Percentiles rank a stretch among this genome's conserved stretches.
phyloP scores from a whole-genome alignment of 2,888 invertebrate species.

The Amiota communis region DNA sequence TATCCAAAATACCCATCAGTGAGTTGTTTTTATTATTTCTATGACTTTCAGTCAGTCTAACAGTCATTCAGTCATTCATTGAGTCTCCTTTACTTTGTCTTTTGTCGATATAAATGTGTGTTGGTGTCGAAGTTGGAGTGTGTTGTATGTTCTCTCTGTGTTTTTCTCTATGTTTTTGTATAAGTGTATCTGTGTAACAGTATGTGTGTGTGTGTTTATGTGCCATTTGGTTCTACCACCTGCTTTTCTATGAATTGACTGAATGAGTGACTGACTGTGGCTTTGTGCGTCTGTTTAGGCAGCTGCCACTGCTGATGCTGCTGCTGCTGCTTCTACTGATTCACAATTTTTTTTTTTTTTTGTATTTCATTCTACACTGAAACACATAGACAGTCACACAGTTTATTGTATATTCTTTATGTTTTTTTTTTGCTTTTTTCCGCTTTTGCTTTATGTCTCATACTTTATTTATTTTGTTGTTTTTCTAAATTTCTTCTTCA shows the following conservation, averaged over 20 bases:
- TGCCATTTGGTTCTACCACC: neutral
- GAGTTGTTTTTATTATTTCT: neutral
- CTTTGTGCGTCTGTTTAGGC: no score
- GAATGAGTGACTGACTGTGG: no score
- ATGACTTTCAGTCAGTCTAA: neutral
- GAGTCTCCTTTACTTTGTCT: no score
- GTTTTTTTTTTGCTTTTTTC: slow-evolving; percentile 14
- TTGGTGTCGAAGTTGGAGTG: no score
- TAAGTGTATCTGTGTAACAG: neutral
- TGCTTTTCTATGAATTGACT: no score
- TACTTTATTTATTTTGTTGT: slow-evolving; percentile 38
- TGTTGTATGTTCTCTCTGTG: neutral
- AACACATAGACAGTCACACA: no score
- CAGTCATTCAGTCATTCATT: neutral
- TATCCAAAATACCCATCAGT: slow-evolving; percentile 6
- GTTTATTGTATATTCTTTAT: slow-evolving; percentile 1
- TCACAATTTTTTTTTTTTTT: no score
- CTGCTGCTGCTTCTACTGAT: no score
- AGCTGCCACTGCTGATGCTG: no score
- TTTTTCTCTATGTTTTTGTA: neutral
- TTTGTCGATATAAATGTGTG: no score
- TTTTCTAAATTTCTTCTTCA: neutral
- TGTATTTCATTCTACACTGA: no score
- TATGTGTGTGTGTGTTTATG: slow-evolving; percentile 11
- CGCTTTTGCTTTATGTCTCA: neutral